Base-by-base conservation (phyloP, 2,113 vertebrate species). In the Murina feae region DNA sequence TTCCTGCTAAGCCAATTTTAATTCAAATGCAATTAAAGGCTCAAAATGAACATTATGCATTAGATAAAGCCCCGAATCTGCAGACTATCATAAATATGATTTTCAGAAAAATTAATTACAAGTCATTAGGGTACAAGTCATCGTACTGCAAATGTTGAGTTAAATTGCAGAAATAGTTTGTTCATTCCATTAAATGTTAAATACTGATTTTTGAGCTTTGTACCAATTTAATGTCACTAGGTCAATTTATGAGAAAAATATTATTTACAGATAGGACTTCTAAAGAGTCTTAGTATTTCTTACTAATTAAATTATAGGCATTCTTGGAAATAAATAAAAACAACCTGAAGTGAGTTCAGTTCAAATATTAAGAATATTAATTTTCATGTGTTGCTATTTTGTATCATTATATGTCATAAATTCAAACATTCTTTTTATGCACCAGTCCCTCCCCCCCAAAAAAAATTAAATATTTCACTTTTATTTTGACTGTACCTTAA, bases 11-110 rank as follows among this genome's bases (percentile, higher is more conserved):
- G 99, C 98, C 99, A 98, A 99, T 99, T 99, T 99, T 99, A 99
- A 99, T 99, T 99, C 99, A 99, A 99, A 99, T 98, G 98, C 98
- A 99, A 99, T 99, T 99, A 99, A 99, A 98, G 98, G 98, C 98
- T 98, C 98, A 99, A 99, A 99, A 99, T 99, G 99, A 99, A 99
- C 98, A 98, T 99, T 99, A 99, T 98, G 98, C 98, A 99, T 99
- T 99, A 99, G 99, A 99, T 99, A 99, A 99, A 99, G 98, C 98
- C 98, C 98, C 53, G 97, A 98, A 99, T 99, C 98, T 98, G 98
- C 98, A 98, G 98, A 98, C 98, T 99, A 98, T 99, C 98, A 99
- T 99, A 98, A 98, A 99, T 98, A 99, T 97, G 98, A 98, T 98
- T 99, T 98, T 98, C 97, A 97, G 97, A 98, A 98, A 98, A 99